Evolutionary conservation across 2,113 vertebrate genomes (phyloP).

Genomic region (Euleptes europaea): DNA sequence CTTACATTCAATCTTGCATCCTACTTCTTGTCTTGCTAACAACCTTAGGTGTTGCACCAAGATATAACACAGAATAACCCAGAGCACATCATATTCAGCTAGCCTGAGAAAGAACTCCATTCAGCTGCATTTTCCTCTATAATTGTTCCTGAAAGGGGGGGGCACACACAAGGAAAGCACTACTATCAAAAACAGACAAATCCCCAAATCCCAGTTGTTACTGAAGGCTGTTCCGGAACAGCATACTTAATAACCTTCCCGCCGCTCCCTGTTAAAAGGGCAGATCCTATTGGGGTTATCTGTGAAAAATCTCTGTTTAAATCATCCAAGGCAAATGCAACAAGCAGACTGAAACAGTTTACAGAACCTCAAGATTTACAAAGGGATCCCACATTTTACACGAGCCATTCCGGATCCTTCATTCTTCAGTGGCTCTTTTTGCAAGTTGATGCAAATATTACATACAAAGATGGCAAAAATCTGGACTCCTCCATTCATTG

Average conservation of each 20-base stretch:
- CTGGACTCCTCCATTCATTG: background rate
- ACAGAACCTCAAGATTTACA: background rate
- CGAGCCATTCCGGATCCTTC: background rate
- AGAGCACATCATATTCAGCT: background rate
- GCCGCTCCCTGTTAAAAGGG: background rate
- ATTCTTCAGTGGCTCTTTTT: background rate
- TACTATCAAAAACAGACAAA: background rate
- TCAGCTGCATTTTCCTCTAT: background rate
- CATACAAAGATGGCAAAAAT: background rate
- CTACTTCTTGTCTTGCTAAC: background rate
- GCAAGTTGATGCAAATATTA: background rate
- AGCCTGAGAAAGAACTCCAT: background rate
- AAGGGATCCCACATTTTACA: background rate
- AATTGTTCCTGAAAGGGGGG: background rate
- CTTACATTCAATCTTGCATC: background rate
- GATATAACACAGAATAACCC: background rate
- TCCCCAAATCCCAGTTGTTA: slow-evolving; percentile 1
- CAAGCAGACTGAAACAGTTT: background rate
- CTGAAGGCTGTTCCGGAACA: background rate
- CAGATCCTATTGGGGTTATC: background rate
- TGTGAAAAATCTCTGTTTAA: background rate
- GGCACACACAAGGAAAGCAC: background rate
- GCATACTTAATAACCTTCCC: background rate
- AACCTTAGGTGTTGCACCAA: background rate
- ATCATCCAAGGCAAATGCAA: background rate